A percentile compares a stretch with the other conserved stretches of the same genome.
Evolutionary conservation across 1,140 invertebrate genomes (phyloP).

Genomic region (Pseudobourletiella spinata): DNA sequence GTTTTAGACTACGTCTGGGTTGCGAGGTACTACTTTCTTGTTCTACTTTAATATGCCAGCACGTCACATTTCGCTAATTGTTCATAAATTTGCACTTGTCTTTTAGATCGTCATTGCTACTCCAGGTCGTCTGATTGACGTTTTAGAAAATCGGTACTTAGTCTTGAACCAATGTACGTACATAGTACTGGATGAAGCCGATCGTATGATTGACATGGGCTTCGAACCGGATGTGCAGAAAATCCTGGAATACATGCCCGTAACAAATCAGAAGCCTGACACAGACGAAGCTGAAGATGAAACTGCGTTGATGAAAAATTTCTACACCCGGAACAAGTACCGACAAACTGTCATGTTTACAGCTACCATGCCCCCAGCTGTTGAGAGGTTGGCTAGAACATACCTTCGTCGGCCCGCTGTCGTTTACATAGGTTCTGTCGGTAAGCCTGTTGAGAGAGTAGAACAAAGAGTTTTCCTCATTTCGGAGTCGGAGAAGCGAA

Average conservation of each 20-base stretch:
- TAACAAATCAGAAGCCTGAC: slow-evolving; percentile 97
- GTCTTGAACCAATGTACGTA: slow-evolving; percentile 93
- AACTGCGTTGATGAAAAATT: slow-evolving; percentile 80
- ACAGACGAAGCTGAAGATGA: slow-evolving; percentile 97
- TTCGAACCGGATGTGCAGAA: slow-evolving; percentile 74
- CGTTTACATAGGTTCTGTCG: slow-evolving; percentile 97
- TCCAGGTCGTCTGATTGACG: slow-evolving; percentile 97
- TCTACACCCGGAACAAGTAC: slow-evolving; percentile 95
- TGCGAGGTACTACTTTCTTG: slow-evolving; percentile 82
- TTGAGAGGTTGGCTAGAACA: slow-evolving; percentile 88
- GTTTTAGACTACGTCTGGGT: slow-evolving; percentile 88
- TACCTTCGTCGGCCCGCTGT: slow-evolving; percentile 93
- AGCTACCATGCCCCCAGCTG: slow-evolving; percentile 97
- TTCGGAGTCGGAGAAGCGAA: slow-evolving; percentile 85
- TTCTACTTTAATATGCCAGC: too few species aligned
- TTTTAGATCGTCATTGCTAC: slow-evolving; percentile 96
- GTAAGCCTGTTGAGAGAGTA: slow-evolving; percentile 94
- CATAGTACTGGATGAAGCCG: slow-evolving; percentile 88
- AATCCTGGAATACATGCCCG: slow-evolving; percentile 97
- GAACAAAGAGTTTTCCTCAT: slow-evolving; percentile 98
- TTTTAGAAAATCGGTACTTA: slow-evolving; percentile 95
- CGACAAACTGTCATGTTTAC: slow-evolving; percentile 94
- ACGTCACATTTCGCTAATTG: too few species aligned
- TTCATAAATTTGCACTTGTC: too few species aligned
- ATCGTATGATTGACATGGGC: slow-evolving; percentile 87